Percentiles rank a stretch among this genome's conserved stretches.
These are phyloP conservation scores for Phortica magna DNA, from an alignment of 2,888 invertebrate genomes.

Conservation along the genomic window DNA sequence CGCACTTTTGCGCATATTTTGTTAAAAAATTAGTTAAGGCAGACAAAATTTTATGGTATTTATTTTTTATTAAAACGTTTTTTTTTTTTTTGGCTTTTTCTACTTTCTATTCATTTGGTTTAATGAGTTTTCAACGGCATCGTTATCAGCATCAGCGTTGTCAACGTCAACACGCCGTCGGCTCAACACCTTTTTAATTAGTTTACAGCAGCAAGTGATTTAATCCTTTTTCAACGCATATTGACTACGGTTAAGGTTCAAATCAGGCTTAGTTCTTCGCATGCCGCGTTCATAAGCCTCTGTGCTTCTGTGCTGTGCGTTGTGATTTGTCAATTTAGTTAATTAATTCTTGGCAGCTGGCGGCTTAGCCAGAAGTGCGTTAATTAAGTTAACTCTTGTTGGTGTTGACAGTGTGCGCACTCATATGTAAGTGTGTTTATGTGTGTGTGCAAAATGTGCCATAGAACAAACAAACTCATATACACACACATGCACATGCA, in stretches of 20 bases:
- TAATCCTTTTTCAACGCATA: constrained; percentile 13
- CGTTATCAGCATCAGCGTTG: neutral
- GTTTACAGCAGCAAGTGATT: constrained; percentile 12
- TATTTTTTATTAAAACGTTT: neutral
- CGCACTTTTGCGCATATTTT: neutral
- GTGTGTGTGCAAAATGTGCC: constrained; percentile 26
- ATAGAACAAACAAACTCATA: no score
- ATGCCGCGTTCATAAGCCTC: neutral
- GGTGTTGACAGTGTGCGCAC: neutral
- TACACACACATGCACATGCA: no score
- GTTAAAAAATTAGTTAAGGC: constrained; percentile 9
- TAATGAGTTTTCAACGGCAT: constrained; percentile 8
- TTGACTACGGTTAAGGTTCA: neutral
- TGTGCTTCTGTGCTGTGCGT: neutral
- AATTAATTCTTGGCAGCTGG: constrained; percentile 50
- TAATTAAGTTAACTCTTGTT: constrained; percentile 9
- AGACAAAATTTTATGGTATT: neutral
- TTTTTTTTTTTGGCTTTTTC: neutral
- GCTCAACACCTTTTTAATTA: constrained; percentile 32
- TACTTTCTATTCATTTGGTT: neutral
- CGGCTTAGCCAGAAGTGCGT: constrained; percentile 18
- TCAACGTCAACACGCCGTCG: neutral
- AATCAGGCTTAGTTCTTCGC: neutral
- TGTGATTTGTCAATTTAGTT: constrained; percentile 65
- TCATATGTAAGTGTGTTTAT: constrained; percentile 33